Base-by-base conservation (phyloP, 2,113 vertebrate species). In the Haemorhous mexicanus region DNA sequence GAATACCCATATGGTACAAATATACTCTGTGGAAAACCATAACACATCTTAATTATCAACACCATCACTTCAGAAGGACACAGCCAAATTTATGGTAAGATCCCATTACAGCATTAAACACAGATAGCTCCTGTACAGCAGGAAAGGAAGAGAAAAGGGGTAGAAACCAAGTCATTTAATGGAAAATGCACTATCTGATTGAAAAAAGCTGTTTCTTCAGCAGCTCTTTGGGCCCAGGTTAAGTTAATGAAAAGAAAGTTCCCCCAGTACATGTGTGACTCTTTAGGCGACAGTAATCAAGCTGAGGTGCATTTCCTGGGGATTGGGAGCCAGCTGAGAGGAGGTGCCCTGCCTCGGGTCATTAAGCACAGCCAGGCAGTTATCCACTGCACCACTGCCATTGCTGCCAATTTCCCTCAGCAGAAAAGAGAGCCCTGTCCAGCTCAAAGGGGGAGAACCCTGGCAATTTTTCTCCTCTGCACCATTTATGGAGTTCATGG, bases 311-410 rank as follows among this genome's bases (percentile, higher is more conserved):
- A 75, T 96, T 97, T 97, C 94, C 96, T 97, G 93, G 94, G 92
- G 90, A 95, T 89, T 96, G 95, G 94, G 82, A 90, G 52, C 95
- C 95, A 94, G 91, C 94, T 95, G 94, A 96, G 94, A 94, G 87
- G 85, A 95, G 87, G 80, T 87, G 56, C 37, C 5, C 3, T 73
- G 95, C 83, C 90, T 75, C 6, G 3, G 77, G 86, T 89, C 93
- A 96, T 95, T 96, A 96, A 95, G 64, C 11, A 3, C 85, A 93
- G 91, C 74, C 88, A 95, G 92, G 64, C 87, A 83, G 84, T 90
- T 89, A 92, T 74, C 18, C 4, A 61, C 84, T 89, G 83, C 73
- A 47, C 75, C 46, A 2, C 3, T 78, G 70, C 84, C 16, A 27
- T 83, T 93, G 90, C 74, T 75, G 56, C 63, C 90, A 78, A 53